A percentile compares a stretch with the other conserved stretches of the same genome.
These are phyloP conservation scores for Troglohyphantes excavatus DNA, from an alignment of 2,888 invertebrate genomes.

Conservation along the genomic window DNA sequence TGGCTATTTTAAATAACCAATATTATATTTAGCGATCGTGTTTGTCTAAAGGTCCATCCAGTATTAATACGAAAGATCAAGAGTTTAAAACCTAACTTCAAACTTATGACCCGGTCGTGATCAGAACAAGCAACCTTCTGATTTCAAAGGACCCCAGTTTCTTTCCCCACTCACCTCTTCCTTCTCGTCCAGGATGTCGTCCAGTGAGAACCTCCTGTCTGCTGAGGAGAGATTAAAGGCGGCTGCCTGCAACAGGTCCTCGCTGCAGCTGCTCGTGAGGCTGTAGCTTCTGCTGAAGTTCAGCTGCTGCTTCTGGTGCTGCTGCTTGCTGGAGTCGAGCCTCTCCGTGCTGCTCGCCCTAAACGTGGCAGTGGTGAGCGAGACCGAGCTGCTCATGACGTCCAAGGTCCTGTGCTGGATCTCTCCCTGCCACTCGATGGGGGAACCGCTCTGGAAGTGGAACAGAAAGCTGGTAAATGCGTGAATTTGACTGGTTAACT, in stretches of 20 bases:
- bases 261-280: slow-evolving; percentile 29
- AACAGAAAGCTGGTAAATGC: not conserved
- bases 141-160: no score
- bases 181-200: slow-evolving; percentile 74
- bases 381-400: slow-evolving; percentile 68
- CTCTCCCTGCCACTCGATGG: slow-evolving; percentile 49
- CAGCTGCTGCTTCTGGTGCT: slow-evolving; percentile 35
- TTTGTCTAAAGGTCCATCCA: no score
- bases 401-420: slow-evolving; percentile 26
- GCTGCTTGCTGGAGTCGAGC: slow-evolving; percentile 52
- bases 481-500: no score
- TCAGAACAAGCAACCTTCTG: no score
- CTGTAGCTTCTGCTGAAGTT: slow-evolving; percentile 79
- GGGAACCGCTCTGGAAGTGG: slow-evolving; percentile 3
- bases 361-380: slow-evolving; percentile 66
- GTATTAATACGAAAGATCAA: no score
- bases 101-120: no score
- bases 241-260: slow-evolving; percentile 31
- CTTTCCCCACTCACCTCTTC: slow-evolving; percentile 61
- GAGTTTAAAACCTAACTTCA: no score
- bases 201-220: slow-evolving; percentile 68
- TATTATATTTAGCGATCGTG: no score
- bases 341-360: slow-evolving; percentile 28
- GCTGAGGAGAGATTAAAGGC: slow-evolving; percentile 34
- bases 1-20: no score